phyloP scores from a whole-genome alignment of 2,888 invertebrate species.

The Cataglyphis albicans region DNA sequence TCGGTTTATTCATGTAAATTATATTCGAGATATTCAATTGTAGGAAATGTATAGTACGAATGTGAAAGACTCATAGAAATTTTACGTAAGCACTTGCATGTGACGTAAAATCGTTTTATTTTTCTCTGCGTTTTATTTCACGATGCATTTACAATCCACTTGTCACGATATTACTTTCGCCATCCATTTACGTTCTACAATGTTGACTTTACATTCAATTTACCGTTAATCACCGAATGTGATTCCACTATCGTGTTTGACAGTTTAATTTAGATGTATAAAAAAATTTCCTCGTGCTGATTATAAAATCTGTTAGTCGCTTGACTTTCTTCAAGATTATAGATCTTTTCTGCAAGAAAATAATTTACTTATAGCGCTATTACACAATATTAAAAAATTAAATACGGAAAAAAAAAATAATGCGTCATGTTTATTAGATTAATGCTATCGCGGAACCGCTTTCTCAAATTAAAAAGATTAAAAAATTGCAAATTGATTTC shows the following conservation, averaged over 20 bases:
- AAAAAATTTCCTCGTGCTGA: constrained; percentile 30
- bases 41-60: not conserved
- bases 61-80: not conserved
- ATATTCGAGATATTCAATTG: not conserved
- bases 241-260: not conserved
- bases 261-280: constrained; percentile 28
- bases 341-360: not conserved
- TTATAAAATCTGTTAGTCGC: constrained; percentile 40
- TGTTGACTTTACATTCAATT: constrained; percentile 25
- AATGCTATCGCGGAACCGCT: not conserved
- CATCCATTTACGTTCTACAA: not conserved
- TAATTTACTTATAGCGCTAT: constrained; percentile 23
- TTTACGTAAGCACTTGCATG: constrained; percentile 18
- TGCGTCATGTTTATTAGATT: not conserved
- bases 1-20: not conserved
- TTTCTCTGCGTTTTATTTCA: constrained; percentile 9
- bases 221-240: constrained; percentile 33
- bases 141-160: constrained; percentile 22
- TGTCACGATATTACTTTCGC: constrained; percentile 21
- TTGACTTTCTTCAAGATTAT: constrained; percentile 21
- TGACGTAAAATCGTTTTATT: constrained; percentile 22
- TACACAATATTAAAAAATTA: constrained; percentile 11
- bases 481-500: constrained; percentile 25
- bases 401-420: not conserved
- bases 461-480: constrained; percentile 6